These are phyloP conservation scores for Beroe forskalii DNA, from an alignment of 37 sponge, comb jelly and placozoan genomes.

Conservation along the genomic window DNA sequence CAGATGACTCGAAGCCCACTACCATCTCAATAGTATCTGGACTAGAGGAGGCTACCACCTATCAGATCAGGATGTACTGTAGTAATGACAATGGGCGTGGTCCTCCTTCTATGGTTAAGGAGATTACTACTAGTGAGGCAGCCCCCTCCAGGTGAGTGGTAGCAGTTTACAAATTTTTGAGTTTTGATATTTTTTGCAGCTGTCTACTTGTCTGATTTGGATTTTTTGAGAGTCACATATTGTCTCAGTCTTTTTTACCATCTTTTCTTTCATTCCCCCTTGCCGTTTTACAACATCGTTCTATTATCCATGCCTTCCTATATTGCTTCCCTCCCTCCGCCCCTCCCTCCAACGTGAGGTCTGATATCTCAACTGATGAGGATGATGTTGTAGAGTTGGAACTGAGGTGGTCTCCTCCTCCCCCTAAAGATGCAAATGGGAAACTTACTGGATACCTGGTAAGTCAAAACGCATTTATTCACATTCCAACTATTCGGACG, in stretches of 20 bases:
- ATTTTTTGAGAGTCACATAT: background rate
- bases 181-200: background rate
- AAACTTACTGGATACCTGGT: slow-evolving; percentile 53
- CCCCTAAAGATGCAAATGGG: slow-evolving; percentile 9
- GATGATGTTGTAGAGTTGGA: background rate
- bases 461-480: background rate
- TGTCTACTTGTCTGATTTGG: background rate
- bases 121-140: background rate
- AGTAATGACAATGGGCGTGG: slow-evolving; percentile 43
- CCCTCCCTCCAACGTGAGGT: background rate
- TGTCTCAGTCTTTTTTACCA: too few species aligned
- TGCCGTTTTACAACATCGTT: too few species aligned
- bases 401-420: background rate
- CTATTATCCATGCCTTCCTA: too few species aligned
- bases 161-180: background rate
- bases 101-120: background rate
- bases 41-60: slow-evolving; percentile 19
- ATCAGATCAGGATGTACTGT: slow-evolving; percentile 57
- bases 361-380: background rate
- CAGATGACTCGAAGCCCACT: slow-evolving; percentile 8
- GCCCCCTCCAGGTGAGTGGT: slow-evolving; percentile 32
- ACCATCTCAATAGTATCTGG: background rate
- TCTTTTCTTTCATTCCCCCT: too few species aligned
- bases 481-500: too few species aligned
- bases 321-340: slow-evolving; percentile 20